Evolutionary conservation across 1,140 invertebrate genomes (phyloP).

Genomic region (Drosophila prosaltans): DNA sequence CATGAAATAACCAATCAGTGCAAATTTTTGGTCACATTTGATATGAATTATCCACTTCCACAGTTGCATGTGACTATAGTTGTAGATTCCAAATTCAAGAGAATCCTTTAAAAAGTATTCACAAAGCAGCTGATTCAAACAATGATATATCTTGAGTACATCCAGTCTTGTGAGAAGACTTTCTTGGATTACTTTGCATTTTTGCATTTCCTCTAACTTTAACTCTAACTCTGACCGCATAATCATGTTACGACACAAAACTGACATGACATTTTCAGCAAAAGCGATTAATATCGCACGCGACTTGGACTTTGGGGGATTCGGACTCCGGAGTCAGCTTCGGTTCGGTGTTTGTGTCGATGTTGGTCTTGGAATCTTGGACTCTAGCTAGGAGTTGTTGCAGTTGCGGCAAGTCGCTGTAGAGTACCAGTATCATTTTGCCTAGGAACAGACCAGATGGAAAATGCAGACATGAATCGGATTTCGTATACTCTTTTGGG

Average conservation of each 20-base stretch:
- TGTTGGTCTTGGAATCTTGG: conserved; percentile 22
- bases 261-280: conserved; percentile 82
- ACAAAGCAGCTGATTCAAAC: too few relatives aligned
- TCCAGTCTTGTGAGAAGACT: too few relatives aligned
- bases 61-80: too few relatives aligned
- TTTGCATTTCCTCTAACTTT: conserved; percentile 32
- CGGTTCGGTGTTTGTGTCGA: neutral
- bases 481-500: conserved; percentile 45
- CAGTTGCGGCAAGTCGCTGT: conserved; percentile 24
- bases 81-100: too few relatives aligned
- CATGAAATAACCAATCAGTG: too few relatives aligned
- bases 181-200: neutral
- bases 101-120: too few relatives aligned
- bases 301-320: conserved; percentile 41
- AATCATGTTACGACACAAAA: conserved; percentile 80
- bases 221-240: conserved; percentile 47
- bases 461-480: conserved; percentile 35
- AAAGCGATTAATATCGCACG: conserved; percentile 82
- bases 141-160: too few relatives aligned
- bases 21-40: too few relatives aligned
- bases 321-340: neutral
- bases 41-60: too few relatives aligned
- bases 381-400: conserved; percentile 34
- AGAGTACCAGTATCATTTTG: neutral
- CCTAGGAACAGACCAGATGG: neutral